phyloP scores from a whole-genome alignment of 2,888 invertebrate species.

The Rhamphomyia laevipes region DNA sequence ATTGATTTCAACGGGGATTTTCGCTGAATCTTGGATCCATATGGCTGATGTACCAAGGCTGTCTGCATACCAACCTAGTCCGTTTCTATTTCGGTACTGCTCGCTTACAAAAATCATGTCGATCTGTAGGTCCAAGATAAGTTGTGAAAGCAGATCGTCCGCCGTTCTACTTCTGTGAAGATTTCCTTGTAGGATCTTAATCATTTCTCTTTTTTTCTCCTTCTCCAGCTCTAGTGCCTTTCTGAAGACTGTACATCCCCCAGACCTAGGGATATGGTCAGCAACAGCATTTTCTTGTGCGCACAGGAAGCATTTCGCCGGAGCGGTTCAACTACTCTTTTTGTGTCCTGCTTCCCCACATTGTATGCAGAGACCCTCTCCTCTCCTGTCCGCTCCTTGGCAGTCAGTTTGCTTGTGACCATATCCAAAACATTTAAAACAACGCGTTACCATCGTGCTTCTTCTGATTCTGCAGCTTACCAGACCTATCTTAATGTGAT shows the following conservation, averaged over 20 bases:
- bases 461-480: too few species aligned
- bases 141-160: slow-evolving; percentile 2
- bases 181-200: slow-evolving; percentile 4
- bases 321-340: too few species aligned
- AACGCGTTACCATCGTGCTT: too few species aligned
- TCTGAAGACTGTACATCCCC: neutral
- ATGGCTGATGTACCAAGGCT: slow-evolving; percentile 1
- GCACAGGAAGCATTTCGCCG: too few species aligned
- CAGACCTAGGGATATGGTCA: neutral
- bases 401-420: slow-evolving; percentile 1
- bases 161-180: slow-evolving; percentile 7
- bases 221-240: neutral
- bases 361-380: neutral
- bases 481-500: too few species aligned
- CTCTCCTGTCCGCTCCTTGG: neutral
- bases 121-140: neutral
- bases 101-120: slow-evolving; percentile 6
- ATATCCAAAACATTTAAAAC: too few species aligned
- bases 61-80: slow-evolving; percentile 1
- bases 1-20: neutral
- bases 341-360: neutral
- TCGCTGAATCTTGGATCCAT: slow-evolving; percentile 1
- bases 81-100: slow-evolving; percentile 1
- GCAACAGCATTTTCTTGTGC: too few species aligned
- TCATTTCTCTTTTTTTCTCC: neutral